Conservation (phyloP, 2,797 vertebrate genomes). For the Adelosebastes latens region DNA sequence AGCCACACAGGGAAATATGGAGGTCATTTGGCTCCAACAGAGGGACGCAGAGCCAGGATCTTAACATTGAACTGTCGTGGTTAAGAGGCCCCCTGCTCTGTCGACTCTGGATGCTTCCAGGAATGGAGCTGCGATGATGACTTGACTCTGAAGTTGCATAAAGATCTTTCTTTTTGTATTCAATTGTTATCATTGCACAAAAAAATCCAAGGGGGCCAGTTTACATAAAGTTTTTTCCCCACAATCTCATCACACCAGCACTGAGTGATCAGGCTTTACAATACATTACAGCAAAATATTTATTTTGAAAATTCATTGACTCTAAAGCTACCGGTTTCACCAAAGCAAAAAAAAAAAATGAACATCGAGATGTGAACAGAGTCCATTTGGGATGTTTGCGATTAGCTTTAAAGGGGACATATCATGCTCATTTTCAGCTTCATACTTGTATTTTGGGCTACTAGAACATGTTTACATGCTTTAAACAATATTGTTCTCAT, state of each 20-base stretch:
- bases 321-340: not conserved
- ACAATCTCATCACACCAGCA: not conserved
- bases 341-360: slow-evolving; percentile 3
- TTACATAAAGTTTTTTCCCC: not conserved
- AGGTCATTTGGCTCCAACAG: slow-evolving; percentile 66
- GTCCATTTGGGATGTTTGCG: slow-evolving; percentile 33
- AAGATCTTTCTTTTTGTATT: not conserved
- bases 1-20: slow-evolving; percentile 69
- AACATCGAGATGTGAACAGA: slow-evolving; percentile 22
- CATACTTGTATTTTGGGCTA: too few species aligned
- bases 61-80: slow-evolving; percentile 56
- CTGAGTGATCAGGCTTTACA: not conserved
- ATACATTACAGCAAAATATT: not conserved
- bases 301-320: not conserved
- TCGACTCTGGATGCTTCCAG: slow-evolving; percentile 2
- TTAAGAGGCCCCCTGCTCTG: slow-evolving; percentile 56
- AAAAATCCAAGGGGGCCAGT: not conserved
- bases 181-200: not conserved
- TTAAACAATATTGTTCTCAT: too few species aligned
- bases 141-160: slow-evolving; percentile 10
- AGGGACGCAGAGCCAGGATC: slow-evolving; percentile 33
- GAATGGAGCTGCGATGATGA: slow-evolving; percentile 30
- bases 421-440: too few species aligned
- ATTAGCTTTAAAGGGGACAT: slow-evolving; percentile 42
- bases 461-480: too few species aligned